Evolutionary conservation across 2,888 invertebrate species (phyloP).

Genomic region (Latrodectus elegans): DNA sequence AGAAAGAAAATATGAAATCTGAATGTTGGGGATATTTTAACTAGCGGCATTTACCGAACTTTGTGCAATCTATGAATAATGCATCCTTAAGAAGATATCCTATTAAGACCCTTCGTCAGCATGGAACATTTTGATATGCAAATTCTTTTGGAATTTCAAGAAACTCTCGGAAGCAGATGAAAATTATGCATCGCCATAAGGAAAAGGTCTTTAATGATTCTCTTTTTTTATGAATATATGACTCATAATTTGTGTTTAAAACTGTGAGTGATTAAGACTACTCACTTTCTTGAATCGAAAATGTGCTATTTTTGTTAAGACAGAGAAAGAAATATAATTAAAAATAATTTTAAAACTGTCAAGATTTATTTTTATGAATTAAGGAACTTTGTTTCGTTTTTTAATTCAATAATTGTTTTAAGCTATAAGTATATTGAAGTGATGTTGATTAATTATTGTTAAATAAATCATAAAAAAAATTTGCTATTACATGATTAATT

Average conservation of each 20-base stretch:
- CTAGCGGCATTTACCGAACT: not conserved
- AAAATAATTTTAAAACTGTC: not conserved
- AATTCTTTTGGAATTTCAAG: not conserved
- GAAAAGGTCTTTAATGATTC: not conserved
- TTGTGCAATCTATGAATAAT: not conserved
- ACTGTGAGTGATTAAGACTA: not conserved
- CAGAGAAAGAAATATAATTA: not conserved
- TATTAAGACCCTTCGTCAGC: not conserved
- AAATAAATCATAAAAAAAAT: too few species aligned
- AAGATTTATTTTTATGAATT: not conserved
- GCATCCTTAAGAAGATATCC: not conserved
- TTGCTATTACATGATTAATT: too few species aligned
- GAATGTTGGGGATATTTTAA: not conserved
- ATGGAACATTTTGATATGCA: not conserved
- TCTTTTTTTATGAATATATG: not conserved
- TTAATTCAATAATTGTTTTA: too few species aligned
- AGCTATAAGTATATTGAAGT: too few species aligned
- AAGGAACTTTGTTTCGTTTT: not conserved
- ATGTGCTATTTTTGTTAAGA: not conserved
- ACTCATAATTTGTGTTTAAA: not conserved
- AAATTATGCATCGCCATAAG: not conserved
- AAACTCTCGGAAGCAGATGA: not conserved
- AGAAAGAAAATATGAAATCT: not conserved
- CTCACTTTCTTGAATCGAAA: not conserved
- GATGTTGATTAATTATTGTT: too few species aligned